phyloP scores from a whole-genome alignment of 2,113 vertebrate genomes.

The Pyxicephalus adspersus region DNA sequence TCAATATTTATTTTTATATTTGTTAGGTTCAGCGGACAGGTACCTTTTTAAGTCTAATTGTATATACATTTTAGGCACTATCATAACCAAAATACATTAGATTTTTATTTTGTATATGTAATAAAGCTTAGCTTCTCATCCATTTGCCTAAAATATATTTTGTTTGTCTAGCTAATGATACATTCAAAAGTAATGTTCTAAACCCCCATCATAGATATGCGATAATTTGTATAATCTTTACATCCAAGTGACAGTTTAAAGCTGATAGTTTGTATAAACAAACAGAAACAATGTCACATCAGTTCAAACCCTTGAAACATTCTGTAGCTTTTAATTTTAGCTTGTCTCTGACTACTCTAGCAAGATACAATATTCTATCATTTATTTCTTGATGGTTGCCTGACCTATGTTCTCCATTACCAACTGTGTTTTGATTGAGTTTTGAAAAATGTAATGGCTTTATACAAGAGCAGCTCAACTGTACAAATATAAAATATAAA shows the following conservation, averaged over 20 bases:
- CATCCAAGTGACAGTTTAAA: conserved; percentile 26
- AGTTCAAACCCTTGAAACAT: conserved; percentile 58
- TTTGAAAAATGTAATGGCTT: conserved; percentile 58
- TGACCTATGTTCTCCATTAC: conserved; percentile 50
- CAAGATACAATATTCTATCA: conserved; percentile 60
- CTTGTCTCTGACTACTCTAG: conserved; percentile 38
- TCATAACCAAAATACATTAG: no score
- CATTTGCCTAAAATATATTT: no score
- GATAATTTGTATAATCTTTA: conserved; percentile 2
- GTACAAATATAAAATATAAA: no score
- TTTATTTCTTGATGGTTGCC: conserved; percentile 54
- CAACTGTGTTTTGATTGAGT: conserved; percentile 55
- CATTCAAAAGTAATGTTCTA: neutral
- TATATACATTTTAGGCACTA: no score
- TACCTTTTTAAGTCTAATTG: no score
- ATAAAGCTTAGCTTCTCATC: no score
- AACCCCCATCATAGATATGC: neutral
- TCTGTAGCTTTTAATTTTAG: conserved; percentile 57
- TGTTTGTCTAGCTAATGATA: neutral
- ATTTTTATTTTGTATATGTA: no score
- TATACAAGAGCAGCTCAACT: neutral
- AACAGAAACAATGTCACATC: conserved; percentile 22
- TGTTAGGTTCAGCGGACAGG: no score
- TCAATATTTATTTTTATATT: no score
- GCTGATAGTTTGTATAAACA: conserved; percentile 21